A percentile compares a stretch with the other conserved stretches of the same genome.
phyloP scores from a whole-genome alignment of 2,113 vertebrate species.

The Lipophrys pholis region DNA sequence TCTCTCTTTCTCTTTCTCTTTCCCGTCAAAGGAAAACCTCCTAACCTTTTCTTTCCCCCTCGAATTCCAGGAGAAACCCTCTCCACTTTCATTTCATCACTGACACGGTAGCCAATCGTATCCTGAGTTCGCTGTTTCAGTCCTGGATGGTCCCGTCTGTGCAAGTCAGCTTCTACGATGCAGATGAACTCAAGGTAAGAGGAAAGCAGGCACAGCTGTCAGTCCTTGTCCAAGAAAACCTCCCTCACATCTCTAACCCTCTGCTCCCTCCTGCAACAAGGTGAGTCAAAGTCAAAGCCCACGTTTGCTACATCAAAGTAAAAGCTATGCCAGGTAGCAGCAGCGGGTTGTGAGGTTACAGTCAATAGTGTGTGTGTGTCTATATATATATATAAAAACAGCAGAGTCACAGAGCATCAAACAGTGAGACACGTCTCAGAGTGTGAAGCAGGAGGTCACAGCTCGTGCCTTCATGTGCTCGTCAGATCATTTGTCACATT shows the following conservation, averaged over 20 bases:
- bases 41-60: neutral
- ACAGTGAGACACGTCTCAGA: neutral
- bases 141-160: slow-evolving; percentile 97
- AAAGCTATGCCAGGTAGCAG: neutral
- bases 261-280: neutral
- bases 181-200: slow-evolving; percentile 92
- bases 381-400: neutral
- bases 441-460: slow-evolving; percentile 6
- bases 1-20: neutral
- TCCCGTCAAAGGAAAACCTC: neutral
- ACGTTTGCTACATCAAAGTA: slow-evolving; percentile 13
- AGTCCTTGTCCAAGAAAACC: no score
- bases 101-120: slow-evolving; percentile 88
- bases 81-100: slow-evolving; percentile 97
- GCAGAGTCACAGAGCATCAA: slow-evolving; percentile 22
- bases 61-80: slow-evolving; percentile 88
- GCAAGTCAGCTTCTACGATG: slow-evolving; percentile 93
- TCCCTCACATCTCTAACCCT: no score
- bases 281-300: slow-evolving; percentile 18
- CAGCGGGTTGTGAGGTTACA: neutral
- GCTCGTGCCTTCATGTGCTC: neutral
- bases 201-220: no score
- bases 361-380: slow-evolving; percentile 19
- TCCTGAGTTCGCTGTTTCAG: slow-evolving; percentile 90
- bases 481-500: slow-evolving; percentile 13